phyloP scores from a whole-genome alignment of 2,888 invertebrate species.

The Lasius fuliginosus region DNA sequence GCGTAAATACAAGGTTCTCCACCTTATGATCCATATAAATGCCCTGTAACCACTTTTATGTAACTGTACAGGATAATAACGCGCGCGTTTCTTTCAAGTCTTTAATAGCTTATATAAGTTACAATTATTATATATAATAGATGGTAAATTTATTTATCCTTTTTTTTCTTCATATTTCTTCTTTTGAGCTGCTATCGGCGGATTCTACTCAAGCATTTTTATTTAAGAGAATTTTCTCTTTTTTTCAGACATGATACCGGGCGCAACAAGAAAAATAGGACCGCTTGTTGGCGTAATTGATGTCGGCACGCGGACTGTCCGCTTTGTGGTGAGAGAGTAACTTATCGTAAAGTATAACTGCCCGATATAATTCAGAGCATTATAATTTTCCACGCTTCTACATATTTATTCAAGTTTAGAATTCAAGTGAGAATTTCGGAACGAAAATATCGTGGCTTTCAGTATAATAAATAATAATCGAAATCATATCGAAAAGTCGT shows the following conservation, averaged over 20 bases:
- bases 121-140: background rate
- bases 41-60: background rate
- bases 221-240: conserved; percentile 33
- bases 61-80: background rate
- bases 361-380: background rate
- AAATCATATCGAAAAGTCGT: background rate
- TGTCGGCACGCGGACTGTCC: conserved; percentile 97
- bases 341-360: conserved; percentile 3
- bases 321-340: conserved; percentile 91
- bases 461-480: background rate
- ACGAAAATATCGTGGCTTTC: background rate
- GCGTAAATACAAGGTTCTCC: background rate
- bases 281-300: conserved; percentile 96
- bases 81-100: background rate
- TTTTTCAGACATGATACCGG: conserved; percentile 79
- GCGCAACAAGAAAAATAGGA: conserved; percentile 78
- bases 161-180: background rate
- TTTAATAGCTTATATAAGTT: background rate
- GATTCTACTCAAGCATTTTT: background rate
- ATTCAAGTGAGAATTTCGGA: background rate
- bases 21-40: background rate
- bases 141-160: background rate
- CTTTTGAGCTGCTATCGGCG: background rate
- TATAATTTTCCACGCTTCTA: conserved; percentile 40
- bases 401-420: conserved; percentile 13